Evolutionary conservation across 2,797 vertebrate species (phyloP), one percentile per base, ranked within the genome.

Genomic region (Sebastes dallii): DNA sequence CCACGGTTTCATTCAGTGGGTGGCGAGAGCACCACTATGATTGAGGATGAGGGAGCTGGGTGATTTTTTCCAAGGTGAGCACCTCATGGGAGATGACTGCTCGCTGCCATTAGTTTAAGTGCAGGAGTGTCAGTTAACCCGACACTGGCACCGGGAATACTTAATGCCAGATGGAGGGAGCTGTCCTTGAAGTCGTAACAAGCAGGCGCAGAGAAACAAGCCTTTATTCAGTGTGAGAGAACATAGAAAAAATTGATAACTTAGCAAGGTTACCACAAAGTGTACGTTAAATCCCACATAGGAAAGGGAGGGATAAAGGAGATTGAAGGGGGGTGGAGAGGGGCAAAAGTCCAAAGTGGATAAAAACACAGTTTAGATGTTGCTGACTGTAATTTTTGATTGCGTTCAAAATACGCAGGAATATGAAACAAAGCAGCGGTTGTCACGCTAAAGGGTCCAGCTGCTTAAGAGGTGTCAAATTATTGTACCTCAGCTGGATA

Each of bases 401-500:
- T 95, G 92, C 94, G 75, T 92, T 95, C 4, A 94, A 95, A 96
- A 92, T 93, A 93, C 78, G 92, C 89, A 84, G 90, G 90, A 88
- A 91, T 94, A 89, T 90, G 93, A 95, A 95, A 97, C 95, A 96
- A 97, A 96, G 95, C 94, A 84, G 91, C 66, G 92, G 92, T 96
- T 97, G 96, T 97, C 95, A 92, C 85, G 78, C 88, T 93, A 88
- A 93, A 93, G 91, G 88, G 91, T 95, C 95, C 95, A 95, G 94
- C 94, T 95, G 94, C 92, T 96, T 94, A 94, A 94, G 93, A 96
- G 95, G 96, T 96, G 96, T 97, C 96, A 91, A 94, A 96, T 96
- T 96, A 95, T 96, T 96, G 92, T 95, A 96, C 94, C 96, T 97
- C 95, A 96, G 96, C 96, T 96, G 94, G 93, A 97, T 95, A 95